Evolutionary conservation across 2,888 invertebrate genomes (phyloP).

Genomic region (Choristoneura rosaceana): DNA sequence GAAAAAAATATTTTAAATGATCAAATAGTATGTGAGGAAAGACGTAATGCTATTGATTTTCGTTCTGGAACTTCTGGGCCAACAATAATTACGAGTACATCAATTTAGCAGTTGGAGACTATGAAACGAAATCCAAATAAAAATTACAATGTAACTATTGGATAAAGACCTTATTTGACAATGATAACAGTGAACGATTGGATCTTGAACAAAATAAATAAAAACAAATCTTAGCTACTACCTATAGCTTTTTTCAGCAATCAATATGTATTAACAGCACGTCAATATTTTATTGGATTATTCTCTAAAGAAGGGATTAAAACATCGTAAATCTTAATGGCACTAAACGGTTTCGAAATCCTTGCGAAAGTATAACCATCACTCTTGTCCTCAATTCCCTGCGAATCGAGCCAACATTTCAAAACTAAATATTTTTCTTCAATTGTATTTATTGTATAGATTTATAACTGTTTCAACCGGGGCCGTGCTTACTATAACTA

Average conservation of each 20-base stretch:
- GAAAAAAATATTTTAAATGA: constrained; percentile 20
- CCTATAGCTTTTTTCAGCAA: not conserved
- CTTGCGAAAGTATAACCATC: constrained; percentile 22
- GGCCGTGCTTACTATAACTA: constrained; percentile 52
- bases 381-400: constrained; percentile 24
- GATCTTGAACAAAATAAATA: too few relatives aligned
- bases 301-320: constrained; percentile 8
- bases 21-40: constrained; percentile 10
- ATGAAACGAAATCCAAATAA: not conserved
- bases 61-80: not conserved
- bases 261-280: not conserved
- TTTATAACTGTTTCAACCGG: constrained; percentile 42
- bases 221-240: not conserved
- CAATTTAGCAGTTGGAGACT: not conserved
- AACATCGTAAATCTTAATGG: not conserved
- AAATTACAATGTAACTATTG: not conserved
- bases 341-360: constrained; percentile 16
- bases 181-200: not conserved
- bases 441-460: constrained; percentile 39
- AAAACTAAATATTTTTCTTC: constrained; percentile 35
- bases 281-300: constrained; percentile 4
- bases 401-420: constrained; percentile 18
- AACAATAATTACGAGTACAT: not conserved
- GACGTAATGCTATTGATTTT: not conserved
- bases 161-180: not conserved